These are phyloP conservation scores for Drosophila malerkotliana DNA, from an alignment of 1,140 invertebrate species.

Conservation along the genomic window DNA sequence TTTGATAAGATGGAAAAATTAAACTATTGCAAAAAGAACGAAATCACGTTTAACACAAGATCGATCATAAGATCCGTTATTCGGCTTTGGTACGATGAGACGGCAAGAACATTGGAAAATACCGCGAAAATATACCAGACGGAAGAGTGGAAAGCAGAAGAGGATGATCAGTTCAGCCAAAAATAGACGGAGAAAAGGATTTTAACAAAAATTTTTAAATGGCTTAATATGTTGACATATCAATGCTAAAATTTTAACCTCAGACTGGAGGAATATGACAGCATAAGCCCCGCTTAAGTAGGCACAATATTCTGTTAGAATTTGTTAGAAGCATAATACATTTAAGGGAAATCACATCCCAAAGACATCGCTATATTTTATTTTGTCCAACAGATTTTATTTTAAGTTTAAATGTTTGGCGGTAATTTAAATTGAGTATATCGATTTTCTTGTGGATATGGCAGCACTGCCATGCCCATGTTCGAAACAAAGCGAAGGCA, in stretches of 20 bases:
- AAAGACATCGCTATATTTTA: no score
- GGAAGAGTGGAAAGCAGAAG: not conserved
- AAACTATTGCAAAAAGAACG: slow-evolving; percentile 43
- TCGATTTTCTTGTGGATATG: no score
- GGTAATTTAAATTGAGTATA: no score
- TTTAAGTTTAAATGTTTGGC: no score
- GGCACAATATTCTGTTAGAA: not conserved
- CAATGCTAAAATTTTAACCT: not conserved
- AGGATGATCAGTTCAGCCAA: slow-evolving; percentile 5
- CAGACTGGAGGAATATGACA: not conserved
- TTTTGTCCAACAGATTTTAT: no score
- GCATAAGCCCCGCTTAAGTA: not conserved
- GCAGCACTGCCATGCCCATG: no score
- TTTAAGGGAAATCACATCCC: no score
- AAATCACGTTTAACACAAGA: slow-evolving; percentile 72
- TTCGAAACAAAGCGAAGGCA: no score
- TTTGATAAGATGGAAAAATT: slow-evolving; percentile 15
- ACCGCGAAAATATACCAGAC: slow-evolving; percentile 13
- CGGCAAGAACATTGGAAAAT: slow-evolving; percentile 20
- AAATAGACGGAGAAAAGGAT: slow-evolving; percentile 4
- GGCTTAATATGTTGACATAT: not conserved
- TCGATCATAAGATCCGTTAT: slow-evolving; percentile 60
- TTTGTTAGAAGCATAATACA: no score
- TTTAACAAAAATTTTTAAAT: slow-evolving; percentile 3
- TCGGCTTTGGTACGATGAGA: slow-evolving; percentile 21